Evolutionary conservation across 2,113 vertebrate genomes (phyloP), one percentile per base, ranked within the genome.

Genomic region (Malurus cyaneus): DNA sequence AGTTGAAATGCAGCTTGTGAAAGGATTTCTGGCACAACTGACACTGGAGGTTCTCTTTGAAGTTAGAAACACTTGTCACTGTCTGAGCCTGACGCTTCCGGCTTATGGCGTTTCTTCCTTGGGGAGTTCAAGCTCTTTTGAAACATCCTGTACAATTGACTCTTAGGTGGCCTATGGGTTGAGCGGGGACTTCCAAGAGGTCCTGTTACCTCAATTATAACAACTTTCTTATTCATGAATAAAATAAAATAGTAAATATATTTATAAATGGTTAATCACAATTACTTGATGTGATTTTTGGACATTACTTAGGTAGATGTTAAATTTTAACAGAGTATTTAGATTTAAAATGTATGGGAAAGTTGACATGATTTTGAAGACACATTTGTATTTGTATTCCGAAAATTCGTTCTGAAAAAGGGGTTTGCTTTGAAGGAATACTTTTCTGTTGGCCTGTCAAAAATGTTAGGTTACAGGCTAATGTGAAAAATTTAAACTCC

Each of bases 401-500:
- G n/a, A 93, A 93, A 57, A 11, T 70, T 95, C 28, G 31, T 93
- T 78, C 56, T 59, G 76, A 52, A 74, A 73, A 69, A 47, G 18
- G 4, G 41, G 19, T 78, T 95, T 94, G 12, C 52, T 92, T 88
- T 91, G n/a, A 87, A 94, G 23, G 81, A 95, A 67, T 83, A 80
- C 3, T 92, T 81, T 94, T 94, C 78, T 96, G 59, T 78, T 90
- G 21, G 39, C 24, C 12, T 81, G 85, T 92, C 78, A 94, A 95
- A 97, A 95, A 93, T 69, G 4, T 59, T 74, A n/a, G 52, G 7
- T 66, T 95, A 29, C 20, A 80, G 8, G 28, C 6, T 95, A 93
- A 93, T 83, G 78, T 49, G 11, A 78, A 93, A 82, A 93, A 96
- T 79, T 94, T 88, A 90, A 91, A 81, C 54, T 74, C 49, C 36